These are phyloP conservation scores for Ooceraea biroi DNA, from an alignment of 1,140 invertebrate species.

Conservation along the genomic window DNA sequence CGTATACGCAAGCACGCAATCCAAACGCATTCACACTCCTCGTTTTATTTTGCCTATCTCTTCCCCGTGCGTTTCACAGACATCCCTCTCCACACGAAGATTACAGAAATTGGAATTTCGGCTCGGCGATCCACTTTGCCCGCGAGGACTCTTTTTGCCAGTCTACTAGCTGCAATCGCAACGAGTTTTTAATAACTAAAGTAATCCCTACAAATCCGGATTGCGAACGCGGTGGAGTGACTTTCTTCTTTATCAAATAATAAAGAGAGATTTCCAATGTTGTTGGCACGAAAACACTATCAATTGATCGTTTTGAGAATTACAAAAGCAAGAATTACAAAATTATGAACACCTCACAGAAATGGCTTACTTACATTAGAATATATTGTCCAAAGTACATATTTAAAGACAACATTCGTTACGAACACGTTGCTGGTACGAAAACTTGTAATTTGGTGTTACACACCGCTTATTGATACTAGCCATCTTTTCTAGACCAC, in stretches of 20 bases:
- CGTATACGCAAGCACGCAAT: background rate
- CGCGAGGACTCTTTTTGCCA: background rate
- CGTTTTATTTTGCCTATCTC: background rate
- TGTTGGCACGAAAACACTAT: slow-evolving; percentile 33
- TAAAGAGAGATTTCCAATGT: slow-evolving; percentile 4
- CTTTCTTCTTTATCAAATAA: slow-evolving; percentile 1
- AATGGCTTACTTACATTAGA: slow-evolving; percentile 15
- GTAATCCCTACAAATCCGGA: slow-evolving; percentile 27
- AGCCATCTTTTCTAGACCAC: background rate
- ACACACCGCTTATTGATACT: slow-evolving; percentile 1
- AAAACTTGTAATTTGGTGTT: slow-evolving; percentile 11
- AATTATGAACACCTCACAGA: slow-evolving; percentile 16
- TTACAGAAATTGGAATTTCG: slow-evolving; percentile 50
- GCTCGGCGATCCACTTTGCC: background rate
- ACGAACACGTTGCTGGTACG: slow-evolving; percentile 60
- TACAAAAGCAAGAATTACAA: background rate
- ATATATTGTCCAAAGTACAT: slow-evolving; percentile 52
- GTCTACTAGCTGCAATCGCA: slow-evolving; percentile 35
- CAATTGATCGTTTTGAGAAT: slow-evolving; percentile 27
- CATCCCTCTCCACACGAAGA: slow-evolving; percentile 35
- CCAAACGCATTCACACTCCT: slow-evolving; percentile 17
- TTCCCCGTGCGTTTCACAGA: slow-evolving; percentile 21
- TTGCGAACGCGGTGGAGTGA: background rate
- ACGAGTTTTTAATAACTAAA: slow-evolving; percentile 14
- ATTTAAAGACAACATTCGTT: slow-evolving; percentile 31